A percentile compares a stretch with the other conserved stretches of the same genome.
Evolutionary conservation across 2,888 invertebrate species (phyloP).

Genomic region (Scaptodrosophila latifasciaeformis): DNA sequence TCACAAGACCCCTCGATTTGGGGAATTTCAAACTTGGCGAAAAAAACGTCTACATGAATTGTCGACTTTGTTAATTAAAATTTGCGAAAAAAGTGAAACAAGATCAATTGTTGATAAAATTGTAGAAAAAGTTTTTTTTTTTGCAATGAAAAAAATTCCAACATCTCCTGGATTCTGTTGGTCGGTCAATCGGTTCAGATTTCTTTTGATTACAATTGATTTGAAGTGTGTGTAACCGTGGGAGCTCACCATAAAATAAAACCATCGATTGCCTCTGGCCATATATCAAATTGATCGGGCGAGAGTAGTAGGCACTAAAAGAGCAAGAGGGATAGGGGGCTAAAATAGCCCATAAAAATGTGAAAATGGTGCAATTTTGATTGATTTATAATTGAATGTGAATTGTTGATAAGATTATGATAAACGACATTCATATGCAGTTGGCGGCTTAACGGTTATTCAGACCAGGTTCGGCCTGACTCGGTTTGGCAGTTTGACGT

Average conservation of each 20-base stretch:
- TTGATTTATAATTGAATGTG: constrained; percentile 73
- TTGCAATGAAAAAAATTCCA: too few relatives aligned
- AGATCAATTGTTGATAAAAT: too few relatives aligned
- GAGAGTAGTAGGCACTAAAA: neutral
- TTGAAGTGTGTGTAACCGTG: constrained; percentile 60
- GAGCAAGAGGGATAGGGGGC: constrained; percentile 33
- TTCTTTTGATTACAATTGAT: too few relatives aligned
- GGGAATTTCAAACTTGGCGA: too few relatives aligned
- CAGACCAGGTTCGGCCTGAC: constrained; percentile 5
- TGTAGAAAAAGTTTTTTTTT: too few relatives aligned
- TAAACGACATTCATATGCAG: constrained; percentile 63
- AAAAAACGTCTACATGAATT: too few relatives aligned
- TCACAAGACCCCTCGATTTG: too few relatives aligned
- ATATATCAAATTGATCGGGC: constrained; percentile 49
- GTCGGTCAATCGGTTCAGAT: too few relatives aligned
- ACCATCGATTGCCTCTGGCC: constrained; percentile 13
- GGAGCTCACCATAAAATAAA: constrained; percentile 52
- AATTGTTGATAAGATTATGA: constrained; percentile 73
- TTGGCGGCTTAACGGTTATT: constrained; percentile 25
- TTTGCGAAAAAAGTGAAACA: too few relatives aligned
- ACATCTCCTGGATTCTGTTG: too few relatives aligned
- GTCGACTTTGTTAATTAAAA: too few relatives aligned
- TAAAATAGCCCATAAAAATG: constrained; percentile 40
- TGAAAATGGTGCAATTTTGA: constrained; percentile 70
- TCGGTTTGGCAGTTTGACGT: constrained; percentile 35